Conservation (phyloP, 2,888 invertebrate species). For the Eupithecia centaureata region DNA sequence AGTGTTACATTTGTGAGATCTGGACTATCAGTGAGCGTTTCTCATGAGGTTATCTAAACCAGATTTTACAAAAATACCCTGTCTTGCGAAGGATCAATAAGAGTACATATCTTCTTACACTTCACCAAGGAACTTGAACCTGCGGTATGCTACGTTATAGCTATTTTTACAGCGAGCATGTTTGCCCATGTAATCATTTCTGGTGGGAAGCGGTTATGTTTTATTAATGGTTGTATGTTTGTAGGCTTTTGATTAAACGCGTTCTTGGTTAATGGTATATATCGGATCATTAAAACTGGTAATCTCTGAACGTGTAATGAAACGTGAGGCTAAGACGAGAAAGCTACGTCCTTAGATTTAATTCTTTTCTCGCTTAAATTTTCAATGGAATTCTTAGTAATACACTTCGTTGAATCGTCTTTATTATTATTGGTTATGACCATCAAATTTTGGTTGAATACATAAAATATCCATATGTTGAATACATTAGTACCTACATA, state of each 20-base stretch:
- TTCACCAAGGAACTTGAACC: slow-evolving; percentile 11
- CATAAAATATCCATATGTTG: not conserved
- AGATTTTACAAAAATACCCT: slow-evolving; percentile 67
- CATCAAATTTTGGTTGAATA: not conserved
- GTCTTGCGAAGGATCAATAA: slow-evolving; percentile 63
- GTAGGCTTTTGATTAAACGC: slow-evolving; percentile 49
- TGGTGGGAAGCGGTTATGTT: slow-evolving; percentile 51
- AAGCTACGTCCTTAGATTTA: not conserved
- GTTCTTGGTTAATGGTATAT: slow-evolving; percentile 39
- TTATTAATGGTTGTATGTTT: slow-evolving; percentile 48
- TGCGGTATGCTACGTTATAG: slow-evolving; percentile 24
- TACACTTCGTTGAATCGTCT: not conserved
- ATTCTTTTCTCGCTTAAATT: not conserved
- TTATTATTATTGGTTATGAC: not conserved
- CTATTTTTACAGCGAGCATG: slow-evolving; percentile 34
- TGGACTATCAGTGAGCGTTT: slow-evolving; percentile 33
- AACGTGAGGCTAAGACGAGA: not conserved
- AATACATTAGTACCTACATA: too few species aligned
- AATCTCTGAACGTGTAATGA: slow-evolving; percentile 7
- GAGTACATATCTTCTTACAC: slow-evolving; percentile 45
- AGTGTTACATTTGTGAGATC: slow-evolving; percentile 26
- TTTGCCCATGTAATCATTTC: slow-evolving; percentile 44
- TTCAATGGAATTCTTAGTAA: not conserved
- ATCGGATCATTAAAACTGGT: slow-evolving; percentile 39
- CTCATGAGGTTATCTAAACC: slow-evolving; percentile 55